Evolutionary conservation across 2,888 invertebrate genomes (phyloP).

Genomic region (Luperina nickerlii): DNA sequence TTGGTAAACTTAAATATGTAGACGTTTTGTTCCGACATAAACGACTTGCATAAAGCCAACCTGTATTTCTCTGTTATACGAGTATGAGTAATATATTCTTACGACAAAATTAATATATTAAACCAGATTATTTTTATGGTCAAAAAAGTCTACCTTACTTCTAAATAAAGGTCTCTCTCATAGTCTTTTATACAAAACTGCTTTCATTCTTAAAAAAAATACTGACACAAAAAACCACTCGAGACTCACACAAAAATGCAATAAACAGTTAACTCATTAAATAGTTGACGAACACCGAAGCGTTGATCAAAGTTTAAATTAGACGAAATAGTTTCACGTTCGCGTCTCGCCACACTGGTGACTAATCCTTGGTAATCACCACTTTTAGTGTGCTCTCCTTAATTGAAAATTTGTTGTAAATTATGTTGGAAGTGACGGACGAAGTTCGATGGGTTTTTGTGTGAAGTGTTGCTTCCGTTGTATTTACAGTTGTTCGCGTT

Average conservation of each 20-base stretch:
- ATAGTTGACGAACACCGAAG: conserved; percentile 50
- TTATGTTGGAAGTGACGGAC: conserved; percentile 40
- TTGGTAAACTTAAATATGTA: no score
- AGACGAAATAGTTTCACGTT: conserved; percentile 64
- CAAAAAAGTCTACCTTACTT: no score
- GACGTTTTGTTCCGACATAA: no score
- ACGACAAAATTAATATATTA: no score
- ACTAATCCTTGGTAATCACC: conserved; percentile 63
- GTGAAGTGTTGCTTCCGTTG: conserved; percentile 7
- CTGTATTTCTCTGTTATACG: no score
- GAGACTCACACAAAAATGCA: conserved; percentile 47
- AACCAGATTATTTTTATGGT: no score
- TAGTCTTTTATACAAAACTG: not conserved
- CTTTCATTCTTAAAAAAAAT: not conserved
- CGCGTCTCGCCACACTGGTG: conserved; percentile 36
- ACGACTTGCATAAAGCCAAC: no score
- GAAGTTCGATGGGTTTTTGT: conserved; percentile 45
- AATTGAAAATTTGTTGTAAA: conserved; percentile 65
- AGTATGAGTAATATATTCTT: no score
- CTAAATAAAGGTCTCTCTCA: no score
- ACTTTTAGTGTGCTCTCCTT: conserved; percentile 47
- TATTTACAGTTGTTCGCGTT: not conserved
- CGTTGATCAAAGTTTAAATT: conserved; percentile 67
- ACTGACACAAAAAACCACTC: conserved; percentile 4
- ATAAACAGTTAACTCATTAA: conserved; percentile 58